Evolutionary conservation across 2,888 invertebrate genomes (phyloP).

Genomic region (Odontocolon sp.): DNA sequence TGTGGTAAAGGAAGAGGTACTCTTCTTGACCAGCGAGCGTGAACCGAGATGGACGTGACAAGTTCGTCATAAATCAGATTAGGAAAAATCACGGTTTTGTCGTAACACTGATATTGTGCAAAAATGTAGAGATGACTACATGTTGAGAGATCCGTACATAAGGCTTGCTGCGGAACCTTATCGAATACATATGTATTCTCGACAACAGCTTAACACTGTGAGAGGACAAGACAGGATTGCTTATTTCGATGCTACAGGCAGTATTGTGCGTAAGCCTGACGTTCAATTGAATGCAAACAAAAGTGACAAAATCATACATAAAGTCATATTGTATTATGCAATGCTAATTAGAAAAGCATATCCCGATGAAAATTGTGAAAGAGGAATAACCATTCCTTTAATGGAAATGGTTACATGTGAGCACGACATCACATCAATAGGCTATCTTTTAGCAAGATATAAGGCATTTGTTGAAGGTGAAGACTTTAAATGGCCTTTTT

Average conservation of each 20-base stretch:
- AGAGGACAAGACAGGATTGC: neutral
- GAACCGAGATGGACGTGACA: no score
- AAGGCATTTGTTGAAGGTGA: neutral
- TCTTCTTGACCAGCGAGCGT: no score
- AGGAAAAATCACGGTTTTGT: no score
- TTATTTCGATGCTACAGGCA: neutral
- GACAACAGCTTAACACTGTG: neutral
- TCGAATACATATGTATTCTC: neutral
- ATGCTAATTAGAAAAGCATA: neutral
- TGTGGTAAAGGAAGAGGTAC: no score
- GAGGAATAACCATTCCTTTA: neutral
- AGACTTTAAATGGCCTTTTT: neutral
- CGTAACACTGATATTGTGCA: neutral
- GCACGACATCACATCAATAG: neutral
- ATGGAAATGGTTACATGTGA: neutral
- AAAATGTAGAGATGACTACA: neutral
- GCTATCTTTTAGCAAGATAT: neutral
- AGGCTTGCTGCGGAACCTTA: neutral
- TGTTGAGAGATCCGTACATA: neutral
- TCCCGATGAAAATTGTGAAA: neutral
- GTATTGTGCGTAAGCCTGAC: neutral
- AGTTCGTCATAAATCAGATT: no score
- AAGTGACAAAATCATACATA: neutral
- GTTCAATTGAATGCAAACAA: neutral
- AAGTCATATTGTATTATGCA: neutral